Base-by-base conservation (phyloP, 2,888 invertebrate species). In the Oscheius myriophilus region DNA sequence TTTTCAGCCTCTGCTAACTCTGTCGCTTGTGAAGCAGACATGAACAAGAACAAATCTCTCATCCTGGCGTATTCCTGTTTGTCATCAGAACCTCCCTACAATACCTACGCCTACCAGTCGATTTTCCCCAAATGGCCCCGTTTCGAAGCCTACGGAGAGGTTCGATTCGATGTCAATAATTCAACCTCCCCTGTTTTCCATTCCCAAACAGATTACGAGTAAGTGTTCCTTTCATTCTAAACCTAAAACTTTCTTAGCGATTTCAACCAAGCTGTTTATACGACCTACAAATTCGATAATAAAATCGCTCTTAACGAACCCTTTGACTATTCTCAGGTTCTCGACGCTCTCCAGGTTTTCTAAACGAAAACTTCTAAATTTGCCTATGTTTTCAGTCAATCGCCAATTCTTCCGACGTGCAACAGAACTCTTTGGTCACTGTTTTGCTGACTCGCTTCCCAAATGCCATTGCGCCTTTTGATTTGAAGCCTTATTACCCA, bases 351-450 rank as follows among this genome's bases (percentile, higher is more conserved):
- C 4, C 3, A 33, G 33, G 33, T 33, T 6, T 33, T 33, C 9
- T 6, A 9, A 33, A 9, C 3, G 33, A 33, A 9, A 33, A 9
- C n/a, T n/a, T n/a, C n/a, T n/a, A n/a, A n/a, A n/a, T n/a, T n/a
- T n/a, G n/a, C n/a, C n/a, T n/a, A n/a, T n/a, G n/a, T 53, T 53
- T 53, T 14, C 25, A 59, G 59, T 21, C 2, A 21, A n/a, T 45
- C 21, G 18, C 59, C 1, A n/a, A 11, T 1, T 12, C 16, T 57
- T 6, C 14, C n/a, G 12, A 9, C 11, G 14, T 59, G 11, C 33
- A 33, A 6, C 64, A 65, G 16, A 65, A 65, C 18, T 53, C 64
- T 16, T 23, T 65, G n/a, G 23, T 65, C 16, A 14, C 64, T 14
- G 25, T 65, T 6, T 33, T 52, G n/a, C 2, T 55, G 4, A 54